Evolutionary conservation across 2,797 vertebrate genomes (phyloP).

Genomic region (Prunella strophiata): DNA sequence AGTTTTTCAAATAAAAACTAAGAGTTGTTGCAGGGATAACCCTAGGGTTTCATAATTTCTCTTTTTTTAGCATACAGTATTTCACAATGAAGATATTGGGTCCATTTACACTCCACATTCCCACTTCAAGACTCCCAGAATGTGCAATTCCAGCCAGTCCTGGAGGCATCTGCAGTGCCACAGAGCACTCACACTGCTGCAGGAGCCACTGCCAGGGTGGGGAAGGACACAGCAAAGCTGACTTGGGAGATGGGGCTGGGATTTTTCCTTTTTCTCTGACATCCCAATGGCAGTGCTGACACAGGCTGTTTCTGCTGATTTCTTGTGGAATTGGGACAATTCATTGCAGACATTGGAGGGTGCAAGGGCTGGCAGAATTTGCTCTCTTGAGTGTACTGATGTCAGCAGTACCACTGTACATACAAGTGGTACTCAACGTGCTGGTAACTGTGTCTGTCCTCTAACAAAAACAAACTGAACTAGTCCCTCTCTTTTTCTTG

Average conservation of each 20-base stretch:
- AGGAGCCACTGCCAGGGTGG: accelerated
- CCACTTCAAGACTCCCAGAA: not conserved
- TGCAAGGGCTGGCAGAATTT: not conserved
- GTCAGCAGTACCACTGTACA: not conserved
- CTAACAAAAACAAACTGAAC: not conserved
- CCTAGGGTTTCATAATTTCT: not conserved
- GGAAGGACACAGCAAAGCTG: not conserved
- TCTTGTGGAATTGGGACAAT: not conserved
- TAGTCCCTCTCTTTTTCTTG: not conserved
- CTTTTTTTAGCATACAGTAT: not conserved
- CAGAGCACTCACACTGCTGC: not conserved
- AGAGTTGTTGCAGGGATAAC: not conserved
- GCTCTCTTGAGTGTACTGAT: not conserved
- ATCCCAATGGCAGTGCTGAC: not conserved
- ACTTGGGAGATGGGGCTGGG: not conserved
- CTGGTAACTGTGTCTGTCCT: not conserved
- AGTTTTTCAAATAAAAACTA: conserved; percentile 45
- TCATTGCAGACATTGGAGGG: not conserved
- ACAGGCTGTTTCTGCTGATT: not conserved
- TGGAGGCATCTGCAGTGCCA: not conserved
- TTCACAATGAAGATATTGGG: not conserved
- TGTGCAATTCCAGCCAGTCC: not conserved
- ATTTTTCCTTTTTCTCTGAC: not conserved
- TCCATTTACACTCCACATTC: not conserved
- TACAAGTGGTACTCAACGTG: not conserved